These are phyloP conservation scores for Piscicola geometra DNA, from an alignment of 2,888 invertebrate genomes.

Conservation along the genomic window DNA sequence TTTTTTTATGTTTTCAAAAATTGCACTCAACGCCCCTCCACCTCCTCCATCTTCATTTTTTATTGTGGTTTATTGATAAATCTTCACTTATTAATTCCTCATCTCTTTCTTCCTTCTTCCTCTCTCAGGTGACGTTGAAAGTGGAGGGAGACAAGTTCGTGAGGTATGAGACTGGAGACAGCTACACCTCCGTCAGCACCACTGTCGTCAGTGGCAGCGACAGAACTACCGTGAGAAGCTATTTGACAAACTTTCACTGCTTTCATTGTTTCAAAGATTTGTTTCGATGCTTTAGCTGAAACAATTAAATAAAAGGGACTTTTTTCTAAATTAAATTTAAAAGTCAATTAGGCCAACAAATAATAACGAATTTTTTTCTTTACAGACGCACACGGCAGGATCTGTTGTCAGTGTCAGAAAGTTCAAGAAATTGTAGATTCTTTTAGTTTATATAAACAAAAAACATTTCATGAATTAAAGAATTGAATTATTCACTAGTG, in stretches of 20 bases:
- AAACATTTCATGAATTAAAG: no score
- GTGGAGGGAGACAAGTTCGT: constrained; percentile 29
- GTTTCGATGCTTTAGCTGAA: neutral
- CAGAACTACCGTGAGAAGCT: constrained; percentile 2
- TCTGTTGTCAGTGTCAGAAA: constrained; percentile 18
- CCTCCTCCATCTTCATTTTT: no score
- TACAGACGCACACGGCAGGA: constrained; percentile 12
- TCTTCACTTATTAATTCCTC: no score
- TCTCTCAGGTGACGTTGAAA: constrained; percentile 16
- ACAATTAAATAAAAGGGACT: neutral
- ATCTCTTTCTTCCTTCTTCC: no score
- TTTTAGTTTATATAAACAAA: no score
- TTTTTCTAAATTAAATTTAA: neutral
- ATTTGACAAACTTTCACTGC: neutral
- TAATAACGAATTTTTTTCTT: no score
- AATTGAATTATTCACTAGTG: no score
- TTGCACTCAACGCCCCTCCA: no score
- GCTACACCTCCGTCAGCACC: constrained; percentile 14
- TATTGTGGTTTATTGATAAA: no score
- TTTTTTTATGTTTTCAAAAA: no score
- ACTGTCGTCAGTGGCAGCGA: constrained; percentile 18
- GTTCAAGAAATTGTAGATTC: constrained; percentile 16
- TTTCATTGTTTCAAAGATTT: no score
- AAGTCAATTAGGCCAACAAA: no score
- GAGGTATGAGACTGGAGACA: constrained; percentile 15